Percentiles rank a stretch among this genome's conserved stretches.
Conservation (phyloP, 1,140 invertebrate species). For the Carposina sasakii region DNA sequence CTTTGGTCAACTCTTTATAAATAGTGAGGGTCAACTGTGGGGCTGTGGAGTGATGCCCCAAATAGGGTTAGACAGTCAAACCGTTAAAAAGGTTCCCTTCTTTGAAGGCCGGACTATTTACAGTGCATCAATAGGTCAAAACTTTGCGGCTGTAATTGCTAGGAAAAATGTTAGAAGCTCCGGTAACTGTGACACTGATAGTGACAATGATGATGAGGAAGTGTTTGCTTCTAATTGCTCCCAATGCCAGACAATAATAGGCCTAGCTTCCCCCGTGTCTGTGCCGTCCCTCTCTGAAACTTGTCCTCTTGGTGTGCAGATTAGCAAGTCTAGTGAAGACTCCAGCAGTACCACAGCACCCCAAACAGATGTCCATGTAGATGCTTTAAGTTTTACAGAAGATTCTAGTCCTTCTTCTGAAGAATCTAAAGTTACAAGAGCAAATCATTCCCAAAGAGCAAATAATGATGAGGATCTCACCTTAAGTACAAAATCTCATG, state of each 20-base stretch:
- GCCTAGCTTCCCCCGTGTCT: conserved; percentile 69
- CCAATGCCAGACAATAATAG: conserved; percentile 73
- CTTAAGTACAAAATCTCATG: conserved; percentile 44
- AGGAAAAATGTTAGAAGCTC: conserved; percentile 74
- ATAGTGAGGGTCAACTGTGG: conserved; percentile 82
- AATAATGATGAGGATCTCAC: conserved; percentile 26
- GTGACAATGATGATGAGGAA: conserved; percentile 77
- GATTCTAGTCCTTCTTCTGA: conserved; percentile 70
- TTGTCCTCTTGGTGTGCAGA: conserved; percentile 65
- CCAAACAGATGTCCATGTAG: conserved; percentile 61
- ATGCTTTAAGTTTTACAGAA: conserved; percentile 73
- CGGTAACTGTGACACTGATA: conserved; percentile 73
- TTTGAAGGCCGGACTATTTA: conserved; percentile 79
- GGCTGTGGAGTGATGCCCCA: conserved; percentile 81
- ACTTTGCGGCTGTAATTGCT: conserved; percentile 80
- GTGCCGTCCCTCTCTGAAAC: conserved; percentile 67
- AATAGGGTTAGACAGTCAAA: conserved; percentile 75
- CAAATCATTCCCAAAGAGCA: conserved; percentile 37
- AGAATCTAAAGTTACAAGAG: conserved; percentile 65
- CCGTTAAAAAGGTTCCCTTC: conserved; percentile 78
- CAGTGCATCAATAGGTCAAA: conserved; percentile 76
- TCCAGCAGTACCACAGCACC: conserved; percentile 68
- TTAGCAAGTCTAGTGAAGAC: conserved; percentile 71
- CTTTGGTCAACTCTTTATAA: conserved; percentile 77
- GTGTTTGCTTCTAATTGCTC: conserved; percentile 78